Evolutionary conservation across 2,888 invertebrate species (phyloP).

Genomic region (Lithophane socia): DNA sequence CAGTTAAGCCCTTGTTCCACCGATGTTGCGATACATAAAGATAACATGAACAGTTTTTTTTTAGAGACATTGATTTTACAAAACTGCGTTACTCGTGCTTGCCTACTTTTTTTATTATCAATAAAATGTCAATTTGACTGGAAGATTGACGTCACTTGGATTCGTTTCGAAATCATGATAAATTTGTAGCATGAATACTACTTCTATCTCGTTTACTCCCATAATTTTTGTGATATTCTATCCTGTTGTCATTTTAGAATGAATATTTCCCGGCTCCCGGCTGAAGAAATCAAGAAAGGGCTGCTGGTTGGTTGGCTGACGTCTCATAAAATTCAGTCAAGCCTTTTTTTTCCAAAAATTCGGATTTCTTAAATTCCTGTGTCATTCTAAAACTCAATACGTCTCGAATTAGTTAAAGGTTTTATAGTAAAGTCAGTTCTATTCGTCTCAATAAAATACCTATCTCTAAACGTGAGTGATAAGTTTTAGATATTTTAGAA

Average conservation of each 20-base stretch:
- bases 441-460: slow-evolving; percentile 28
- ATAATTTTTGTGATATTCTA: slow-evolving; percentile 4
- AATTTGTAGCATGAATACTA: slow-evolving; percentile 32
- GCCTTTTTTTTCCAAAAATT: slow-evolving; percentile 32
- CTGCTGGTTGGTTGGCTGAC: slow-evolving; percentile 52
- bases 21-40: too few relatives aligned
- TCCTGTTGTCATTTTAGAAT: slow-evolving; percentile 62
- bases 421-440: slow-evolving; percentile 23
- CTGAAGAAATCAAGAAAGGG: slow-evolving; percentile 48
- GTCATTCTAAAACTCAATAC: slow-evolving; percentile 20
- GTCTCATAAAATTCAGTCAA: slow-evolving; percentile 42
- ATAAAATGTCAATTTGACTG: slow-evolving; percentile 59
- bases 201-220: slow-evolving; percentile 35
- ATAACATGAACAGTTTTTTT: neutral
- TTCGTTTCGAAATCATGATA: slow-evolving; percentile 22
- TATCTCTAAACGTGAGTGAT: slow-evolving; percentile 59
- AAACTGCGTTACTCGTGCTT: slow-evolving; percentile 14
- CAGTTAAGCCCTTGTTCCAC: too few relatives aligned
- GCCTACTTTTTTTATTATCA: slow-evolving; percentile 36
- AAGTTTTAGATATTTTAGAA: slow-evolving; percentile 60
- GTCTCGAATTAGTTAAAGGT: neutral
- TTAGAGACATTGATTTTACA: slow-evolving; percentile 23
- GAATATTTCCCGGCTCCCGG: slow-evolving; percentile 15
- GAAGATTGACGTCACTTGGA: slow-evolving; percentile 42
- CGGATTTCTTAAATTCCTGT: slow-evolving; percentile 52